Base-by-base conservation (phyloP, 1,140 invertebrate genomes). In the Leptestheria dahalacensis region DNA sequence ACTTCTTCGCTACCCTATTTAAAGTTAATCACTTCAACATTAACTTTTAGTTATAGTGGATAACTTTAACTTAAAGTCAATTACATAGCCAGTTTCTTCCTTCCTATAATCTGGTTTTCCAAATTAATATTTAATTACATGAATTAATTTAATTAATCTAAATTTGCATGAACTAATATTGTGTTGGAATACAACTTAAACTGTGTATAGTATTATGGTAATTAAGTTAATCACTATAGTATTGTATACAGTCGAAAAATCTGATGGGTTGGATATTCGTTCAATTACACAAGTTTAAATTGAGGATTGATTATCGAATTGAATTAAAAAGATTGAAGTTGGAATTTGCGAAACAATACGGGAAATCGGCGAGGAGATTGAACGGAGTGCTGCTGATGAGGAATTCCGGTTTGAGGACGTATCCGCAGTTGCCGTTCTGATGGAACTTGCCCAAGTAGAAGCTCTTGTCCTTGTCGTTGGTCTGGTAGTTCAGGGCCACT, bases 401-500 rank as follows among this genome's bases (percentile, higher is more conserved):
- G 54, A 67, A 69, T 26, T 69, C 62, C 25, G 76, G 75, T 67
- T 84, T 84, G 10, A 84, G 66, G 0, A 84, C 75, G 68, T 79
- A 85, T 3, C 83, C 83, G 71, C 81, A 84, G 15, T 68, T 71
- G 46, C 81, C 82, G 69, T 85, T 85, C 29, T 76, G 73, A 2
- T 66, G 60, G 67, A 85, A 84, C 63, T 74, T 73, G 0, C 79
- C 79, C 63, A 75, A 70, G 66, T 82, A 77, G 24, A 78, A 67
- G 64, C 78, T 74, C 68, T 76, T 79, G 61, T 77, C 69, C 23
- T 76, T 67, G 50, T 77, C 77, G 23, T 71, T 68, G 3, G 77
- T 80, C 66, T 82, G 80, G 63, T 77, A 79, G 66, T 81, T 80
- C 12, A 81, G 62, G 11, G 79, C 74, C 48, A 75, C 74, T 74